Evolutionary conservation across 37 sponge, comb jelly and placozoan genomes (phyloP).

Genomic region (Ephydatia muelleri): DNA sequence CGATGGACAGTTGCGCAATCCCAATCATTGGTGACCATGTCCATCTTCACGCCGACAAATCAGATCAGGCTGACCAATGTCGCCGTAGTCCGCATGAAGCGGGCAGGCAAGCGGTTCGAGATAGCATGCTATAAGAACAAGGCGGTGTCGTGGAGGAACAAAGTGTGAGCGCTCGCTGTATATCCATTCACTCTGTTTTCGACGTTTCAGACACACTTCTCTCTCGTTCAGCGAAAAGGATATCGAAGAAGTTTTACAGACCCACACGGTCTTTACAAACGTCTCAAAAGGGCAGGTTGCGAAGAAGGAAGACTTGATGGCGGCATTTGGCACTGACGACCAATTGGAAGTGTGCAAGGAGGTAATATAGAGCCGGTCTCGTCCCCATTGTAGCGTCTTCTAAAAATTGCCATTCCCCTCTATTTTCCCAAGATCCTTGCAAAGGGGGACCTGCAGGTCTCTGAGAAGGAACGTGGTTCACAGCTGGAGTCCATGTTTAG

Average conservation of each 20-base stretch:
- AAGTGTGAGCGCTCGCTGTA: constrained; percentile 60
- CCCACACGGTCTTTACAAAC: constrained; percentile 90
- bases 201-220: neutral
- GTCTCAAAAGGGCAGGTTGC: constrained; percentile 97
- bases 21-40: constrained; percentile 8
- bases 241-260: constrained; percentile 96
- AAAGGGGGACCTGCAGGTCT: constrained; percentile 96
- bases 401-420: neutral
- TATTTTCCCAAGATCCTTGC: constrained; percentile 78
- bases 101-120: constrained; percentile 95
- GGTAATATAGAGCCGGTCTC: constrained; percentile 36
- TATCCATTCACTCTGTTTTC: neutral
- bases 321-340: constrained; percentile 86
- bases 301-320: constrained; percentile 88
- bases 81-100: constrained; percentile 90
- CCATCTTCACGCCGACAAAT: constrained; percentile 98
- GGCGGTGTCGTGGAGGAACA: constrained; percentile 93
- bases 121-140: constrained; percentile 99
- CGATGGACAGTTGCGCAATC: neutral
- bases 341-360: constrained; percentile 80
- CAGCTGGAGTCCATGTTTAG: constrained; percentile 90
- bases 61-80: constrained; percentile 97
- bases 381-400: neutral
- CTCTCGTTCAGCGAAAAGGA: constrained; percentile 83
- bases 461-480: constrained; percentile 90